phyloP scores from a whole-genome alignment of 1,140 invertebrate genomes.

The Penaeus japonicus region DNA sequence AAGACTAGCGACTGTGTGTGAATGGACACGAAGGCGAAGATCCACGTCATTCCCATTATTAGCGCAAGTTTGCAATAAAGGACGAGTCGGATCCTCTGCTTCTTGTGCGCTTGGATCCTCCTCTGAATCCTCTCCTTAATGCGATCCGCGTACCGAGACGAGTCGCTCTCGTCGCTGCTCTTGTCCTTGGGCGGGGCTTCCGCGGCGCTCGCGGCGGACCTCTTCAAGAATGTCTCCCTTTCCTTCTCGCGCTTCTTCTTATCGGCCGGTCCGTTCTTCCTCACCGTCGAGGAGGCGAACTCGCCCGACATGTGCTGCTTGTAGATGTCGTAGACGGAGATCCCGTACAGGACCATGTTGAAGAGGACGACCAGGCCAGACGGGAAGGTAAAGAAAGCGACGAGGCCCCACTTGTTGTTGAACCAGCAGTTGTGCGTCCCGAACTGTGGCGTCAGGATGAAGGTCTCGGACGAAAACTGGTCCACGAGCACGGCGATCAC shows the following conservation, averaged over 20 bases:
- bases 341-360: slow-evolving; percentile 64
- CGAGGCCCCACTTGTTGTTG: slow-evolving; percentile 60
- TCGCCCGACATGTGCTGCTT: slow-evolving; percentile 48
- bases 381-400: slow-evolving; percentile 65
- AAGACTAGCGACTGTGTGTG: slow-evolving; percentile 57
- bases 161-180: neutral
- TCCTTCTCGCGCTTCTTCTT: neutral
- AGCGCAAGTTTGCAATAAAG: slow-evolving; percentile 67
- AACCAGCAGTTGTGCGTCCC: slow-evolving; percentile 55
- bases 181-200: neutral
- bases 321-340: slow-evolving; percentile 61
- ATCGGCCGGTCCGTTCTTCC: neutral
- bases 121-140: slow-evolving; percentile 44
- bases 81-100: slow-evolving; percentile 61
- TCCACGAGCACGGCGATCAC: slow-evolving; percentile 34
- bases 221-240: neutral
- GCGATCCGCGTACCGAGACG: slow-evolving; percentile 2
- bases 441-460: slow-evolving; percentile 49
- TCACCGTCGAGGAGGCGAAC: slow-evolving; percentile 46
- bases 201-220: neutral
- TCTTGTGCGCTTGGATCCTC: slow-evolving; percentile 27
- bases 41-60: slow-evolving; percentile 68
- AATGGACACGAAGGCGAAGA: slow-evolving; percentile 53
- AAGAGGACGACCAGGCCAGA: slow-evolving; percentile 62
- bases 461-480: slow-evolving; percentile 8